Base-by-base conservation (phyloP, 1,140 invertebrate genomes). In the Tenebrio molitor region DNA sequence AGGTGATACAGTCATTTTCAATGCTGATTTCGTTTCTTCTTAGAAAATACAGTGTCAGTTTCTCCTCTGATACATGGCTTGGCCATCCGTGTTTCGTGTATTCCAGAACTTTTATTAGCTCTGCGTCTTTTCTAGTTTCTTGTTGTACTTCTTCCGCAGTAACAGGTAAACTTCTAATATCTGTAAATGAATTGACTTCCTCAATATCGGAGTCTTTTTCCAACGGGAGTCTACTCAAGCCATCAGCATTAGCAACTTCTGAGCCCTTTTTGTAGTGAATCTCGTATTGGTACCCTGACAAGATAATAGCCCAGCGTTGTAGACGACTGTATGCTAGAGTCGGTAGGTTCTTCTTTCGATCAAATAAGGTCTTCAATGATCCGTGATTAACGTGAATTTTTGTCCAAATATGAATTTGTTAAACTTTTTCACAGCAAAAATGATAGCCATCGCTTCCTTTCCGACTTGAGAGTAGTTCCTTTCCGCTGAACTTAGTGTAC, bases 391-490 rank as follows among this genome's bases (percentile, higher is more conserved):
- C 12, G 58, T 70, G 71, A 78, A 77, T 44, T 66, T 62, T 16
- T 42, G 16, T 3, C 58, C 75, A 42, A 17, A 76, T 7, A 73
- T 19, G 39, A 33, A 74, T 64, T 76, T 76, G 34, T 74, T 63
- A 62, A 76, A 74, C 39, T 74, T 72, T 39, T 74, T 74, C 8
- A 79, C 6, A 6, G 44, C 74, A 63, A 76, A 75, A n/a, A 74
- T 63, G 66, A 73, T 74, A 5, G 76, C 75, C 44, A 79, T 58
- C 1, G 64, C 68, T 67, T 78, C 75, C 44, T 74, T 73, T 69
- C 78, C 74, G 36, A 77, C 33, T 2, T 78, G 63, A 12, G 66
- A 72, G 44, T 77, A 78, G 34, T 76, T 77, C 68, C 63, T 17
- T 50, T 78, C 58, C 15, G 69, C 21, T 46, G 34, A 15, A 7